A percentile compares a stretch with the other conserved stretches of the same genome.
Evolutionary conservation across 2,113 vertebrate genomes (phyloP).

Genomic region (Atractosteus spatula): DNA sequence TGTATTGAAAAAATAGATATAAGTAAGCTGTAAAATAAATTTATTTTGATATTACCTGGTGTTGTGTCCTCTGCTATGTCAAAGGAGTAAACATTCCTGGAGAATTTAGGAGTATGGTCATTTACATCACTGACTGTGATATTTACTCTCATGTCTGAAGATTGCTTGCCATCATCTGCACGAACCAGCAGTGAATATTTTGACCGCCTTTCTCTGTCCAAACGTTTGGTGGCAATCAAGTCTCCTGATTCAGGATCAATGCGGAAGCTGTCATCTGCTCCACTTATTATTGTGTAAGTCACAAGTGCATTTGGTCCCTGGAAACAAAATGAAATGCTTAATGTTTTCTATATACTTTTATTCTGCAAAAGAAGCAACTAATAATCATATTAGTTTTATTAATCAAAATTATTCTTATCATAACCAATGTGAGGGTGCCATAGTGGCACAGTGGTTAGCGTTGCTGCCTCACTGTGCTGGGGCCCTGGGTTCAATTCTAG

Average conservation of each 20-base stretch:
- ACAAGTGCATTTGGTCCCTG: slow-evolving; percentile 94
- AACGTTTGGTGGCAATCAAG: slow-evolving; percentile 81
- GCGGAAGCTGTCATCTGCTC: slow-evolving; percentile 91
- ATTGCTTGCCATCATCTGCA: slow-evolving; percentile 90
- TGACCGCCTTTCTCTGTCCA: slow-evolving; percentile 89
- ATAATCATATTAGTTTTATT: too few relatives aligned
- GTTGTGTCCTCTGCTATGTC: slow-evolving; percentile 86
- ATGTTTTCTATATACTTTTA: too few relatives aligned
- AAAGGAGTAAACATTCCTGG: slow-evolving; percentile 84
- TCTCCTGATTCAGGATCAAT: slow-evolving; percentile 93
- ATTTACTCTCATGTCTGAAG: slow-evolving; percentile 88
- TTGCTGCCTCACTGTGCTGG: too few relatives aligned
- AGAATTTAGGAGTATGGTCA: slow-evolving; percentile 91
- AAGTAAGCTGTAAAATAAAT: too few relatives aligned
- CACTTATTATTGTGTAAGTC: slow-evolving; percentile 93
- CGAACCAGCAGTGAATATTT: slow-evolving; percentile 91
- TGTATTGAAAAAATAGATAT: too few relatives aligned
- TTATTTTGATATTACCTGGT: slow-evolving; percentile 67
- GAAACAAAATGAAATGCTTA: neutral
- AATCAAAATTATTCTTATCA: neutral
- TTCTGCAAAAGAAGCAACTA: neutral
- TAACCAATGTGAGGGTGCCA: too few relatives aligned
- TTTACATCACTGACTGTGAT: slow-evolving; percentile 93
- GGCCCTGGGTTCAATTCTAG: too few relatives aligned
- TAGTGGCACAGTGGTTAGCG: too few relatives aligned